A percentile compares a stretch with the other conserved stretches of the same genome.
These are phyloP conservation scores for Conistra vaccinii DNA, from an alignment of 2,888 invertebrate species.

Conservation along the genomic window DNA sequence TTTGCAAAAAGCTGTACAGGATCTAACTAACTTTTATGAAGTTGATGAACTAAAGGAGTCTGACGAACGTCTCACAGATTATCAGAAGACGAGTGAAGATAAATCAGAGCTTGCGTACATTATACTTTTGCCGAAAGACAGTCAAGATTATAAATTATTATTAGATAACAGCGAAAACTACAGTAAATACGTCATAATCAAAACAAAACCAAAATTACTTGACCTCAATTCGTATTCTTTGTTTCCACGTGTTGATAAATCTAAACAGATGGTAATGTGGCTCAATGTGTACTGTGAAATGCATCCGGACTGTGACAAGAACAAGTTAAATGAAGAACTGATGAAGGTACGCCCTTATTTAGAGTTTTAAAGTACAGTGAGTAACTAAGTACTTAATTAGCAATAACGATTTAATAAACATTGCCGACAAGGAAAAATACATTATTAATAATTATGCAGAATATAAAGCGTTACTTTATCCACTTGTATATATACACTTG, in stretches of 20 bases:
- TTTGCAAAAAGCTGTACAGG: slow-evolving; percentile 52
- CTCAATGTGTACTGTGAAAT: slow-evolving; percentile 75
- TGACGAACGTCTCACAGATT: slow-evolving; percentile 59
- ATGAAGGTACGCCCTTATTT: slow-evolving; percentile 68
- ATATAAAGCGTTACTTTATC: background rate
- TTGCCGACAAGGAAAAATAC: slow-evolving; percentile 32
- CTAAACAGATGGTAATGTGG: slow-evolving; percentile 75
- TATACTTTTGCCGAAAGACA: slow-evolving; percentile 60
- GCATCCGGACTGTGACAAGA: slow-evolving; percentile 74
- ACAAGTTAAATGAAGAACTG: slow-evolving; percentile 72
- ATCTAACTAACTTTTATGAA: slow-evolving; percentile 63
- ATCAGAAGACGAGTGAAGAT: slow-evolving; percentile 59
- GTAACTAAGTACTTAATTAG: slow-evolving; percentile 4
- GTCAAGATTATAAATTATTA: slow-evolving; percentile 49
- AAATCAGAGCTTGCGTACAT: slow-evolving; percentile 61
- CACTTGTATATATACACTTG: too few species aligned
- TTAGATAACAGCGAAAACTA: slow-evolving; percentile 50
- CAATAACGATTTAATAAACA: background rate
- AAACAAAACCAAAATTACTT: slow-evolving; percentile 67
- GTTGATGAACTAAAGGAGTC: slow-evolving; percentile 61
- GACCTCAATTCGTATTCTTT: slow-evolving; percentile 67
- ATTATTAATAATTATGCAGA: background rate
- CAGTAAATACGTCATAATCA: slow-evolving; percentile 70
- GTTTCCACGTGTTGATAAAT: slow-evolving; percentile 68
- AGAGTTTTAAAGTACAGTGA: slow-evolving; percentile 36